Evolutionary conservation across 2,888 invertebrate species (phyloP), one percentile per base, ranked within the genome.

Genomic region (Thysanoteuthis rhombus): DNA sequence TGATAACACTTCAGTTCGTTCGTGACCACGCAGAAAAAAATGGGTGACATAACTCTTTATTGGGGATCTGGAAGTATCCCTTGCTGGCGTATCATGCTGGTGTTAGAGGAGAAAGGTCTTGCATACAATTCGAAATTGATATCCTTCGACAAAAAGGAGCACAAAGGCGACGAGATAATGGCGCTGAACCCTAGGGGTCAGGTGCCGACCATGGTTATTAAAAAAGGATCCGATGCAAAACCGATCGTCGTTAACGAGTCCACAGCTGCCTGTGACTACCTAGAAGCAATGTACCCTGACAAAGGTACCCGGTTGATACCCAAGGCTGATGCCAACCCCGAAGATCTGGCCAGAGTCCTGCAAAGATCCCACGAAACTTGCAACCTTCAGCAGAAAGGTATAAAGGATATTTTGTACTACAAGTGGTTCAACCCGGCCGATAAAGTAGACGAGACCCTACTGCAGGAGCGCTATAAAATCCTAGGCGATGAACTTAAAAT

Each of bases 61-160:
- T 96, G 96, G 96, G 96, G 95, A 12, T 96, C 96, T 25, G 96
- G 96, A 1, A 96, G 96, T 32, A 93, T 94, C 32, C 96, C 96
- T 12, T 96, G 96, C 94, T 96, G 95, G 95, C 95, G 94, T 89
- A 94, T 94, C 8, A 95, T 96, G 96, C 75, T 96, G 12, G 95
- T 94, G 25, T 94, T 96, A 90, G 95, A 95, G 28, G 96, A 96
- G 93, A 96, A 96, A 94, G 95, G 95, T 16, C 94, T 95, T 89
- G 38, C 93, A 10, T 95, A 95, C 93, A 93, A 94, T 0, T 95
- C 95, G 93, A 95, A 96, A 89, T 91, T 95, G 92, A 93, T 96
- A 25, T 94, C 94, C 3, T 96, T 96, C 93, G 94, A 94, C 39
- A 95, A 96, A 45, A 95, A 96, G 89, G 96, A 95, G 90, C 95